Conservation (phyloP, 1,140 invertebrate genomes). For the Luehdorfia chinensis region DNA sequence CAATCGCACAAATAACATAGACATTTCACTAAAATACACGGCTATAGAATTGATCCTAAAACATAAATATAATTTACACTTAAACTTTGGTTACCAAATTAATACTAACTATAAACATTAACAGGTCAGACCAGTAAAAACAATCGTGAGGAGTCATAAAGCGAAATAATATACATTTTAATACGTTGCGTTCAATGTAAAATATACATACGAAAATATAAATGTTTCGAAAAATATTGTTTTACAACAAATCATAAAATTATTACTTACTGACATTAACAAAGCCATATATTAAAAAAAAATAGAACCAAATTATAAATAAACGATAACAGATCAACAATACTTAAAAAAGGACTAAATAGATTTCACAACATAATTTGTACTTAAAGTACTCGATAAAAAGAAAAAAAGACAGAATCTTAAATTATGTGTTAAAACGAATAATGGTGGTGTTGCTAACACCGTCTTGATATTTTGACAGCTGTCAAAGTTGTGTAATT, state of each 20-base stretch:
- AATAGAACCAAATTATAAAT: too few species aligned
- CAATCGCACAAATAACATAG: not conserved
- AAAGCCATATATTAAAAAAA: not conserved
- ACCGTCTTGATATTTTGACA: too few species aligned
- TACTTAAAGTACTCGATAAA: conserved; percentile 34
- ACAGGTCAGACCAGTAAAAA: conserved; percentile 4
- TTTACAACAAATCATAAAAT: not conserved
- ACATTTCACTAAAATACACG: not conserved
- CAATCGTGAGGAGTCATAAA: not conserved
- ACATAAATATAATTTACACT: not conserved
- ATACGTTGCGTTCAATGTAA: not conserved
- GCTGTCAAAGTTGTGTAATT: too few species aligned
- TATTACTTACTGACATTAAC: not conserved
- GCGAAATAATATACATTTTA: not conserved
- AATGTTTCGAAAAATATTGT: too few species aligned
- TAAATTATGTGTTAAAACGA: not conserved
- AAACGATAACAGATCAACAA: not conserved
- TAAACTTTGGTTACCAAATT: conserved; percentile 15
- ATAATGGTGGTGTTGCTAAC: not conserved
- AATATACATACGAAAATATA: too few species aligned
- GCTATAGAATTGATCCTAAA: conserved; percentile 9
- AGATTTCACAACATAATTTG: conserved; percentile 21
- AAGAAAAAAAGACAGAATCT: conserved; percentile 19
- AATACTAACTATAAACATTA: conserved; percentile 10
- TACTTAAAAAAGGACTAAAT: conserved; percentile 7